Base-by-base conservation (phyloP, 2,797 vertebrate species). In the Hybognathus amarus region DNA sequence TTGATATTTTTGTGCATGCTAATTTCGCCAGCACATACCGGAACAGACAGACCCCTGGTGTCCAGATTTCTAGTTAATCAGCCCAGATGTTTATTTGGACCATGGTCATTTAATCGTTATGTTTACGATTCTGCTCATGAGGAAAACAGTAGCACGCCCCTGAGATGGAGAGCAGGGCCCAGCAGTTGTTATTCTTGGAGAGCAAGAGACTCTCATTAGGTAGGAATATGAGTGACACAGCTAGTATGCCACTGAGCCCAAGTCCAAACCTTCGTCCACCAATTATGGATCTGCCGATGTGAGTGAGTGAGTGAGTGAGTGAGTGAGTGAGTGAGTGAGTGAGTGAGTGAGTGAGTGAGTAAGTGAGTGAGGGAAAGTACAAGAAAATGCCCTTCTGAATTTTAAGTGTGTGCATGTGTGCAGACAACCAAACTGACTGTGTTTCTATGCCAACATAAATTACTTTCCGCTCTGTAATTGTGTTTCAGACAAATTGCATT, bases 241-340 rank as follows among this genome's bases (percentile, higher is more conserved):
- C 84, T 86, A 80, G 85, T 82, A 45, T 79, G 78, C 73, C 82
- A 84, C 68, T 83, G 80, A 86, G 81, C 85, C 80, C n/a, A 36
- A 82, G 74, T 87, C 78, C 85, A 85, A 83, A 69, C 70, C 79
- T 80, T 77, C 66, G 76, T 81, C 66, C 68, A 74, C 82, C 82
- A 88, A 89, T 84, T 87, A 86, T 54, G 47, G 50, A 59, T 86
- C 69, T 81, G 85, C 85, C 79, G 64, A 70, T 78, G n/a, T n/a
- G 54, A 24, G 52, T n/a, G 20, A 54, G 52, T 50, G 47, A 50
- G 17, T 2, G 30, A 33, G 30, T 33, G 30, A 30, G 30, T 47
- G 45, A 47, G 13, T 47, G 45, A 47, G 45, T 45, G 42, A 45
- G 42, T 47, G 45, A 47, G 45, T 6, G 47, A 50, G 69, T 79